Conservation (phyloP, 2,888 invertebrate species). For the Mythimna ferrago region DNA sequence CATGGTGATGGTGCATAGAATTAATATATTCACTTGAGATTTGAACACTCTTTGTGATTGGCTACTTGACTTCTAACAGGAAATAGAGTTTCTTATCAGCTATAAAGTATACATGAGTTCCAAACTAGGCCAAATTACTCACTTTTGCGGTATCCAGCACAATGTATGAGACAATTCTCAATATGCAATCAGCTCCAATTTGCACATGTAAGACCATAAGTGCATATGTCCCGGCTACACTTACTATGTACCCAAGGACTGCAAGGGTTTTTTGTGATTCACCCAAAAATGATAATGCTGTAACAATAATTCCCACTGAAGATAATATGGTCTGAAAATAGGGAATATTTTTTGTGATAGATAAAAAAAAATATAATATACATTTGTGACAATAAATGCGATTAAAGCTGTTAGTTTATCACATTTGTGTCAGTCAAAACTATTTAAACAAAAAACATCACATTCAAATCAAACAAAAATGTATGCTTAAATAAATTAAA, state of each 20-base stretch:
- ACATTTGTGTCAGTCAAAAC: not conserved
- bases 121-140: slow-evolving; percentile 58
- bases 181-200: slow-evolving; percentile 70
- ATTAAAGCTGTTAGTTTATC: not conserved
- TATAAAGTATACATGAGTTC: too few species aligned
- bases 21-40: not conserved
- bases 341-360: slow-evolving; percentile 59
- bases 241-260: slow-evolving; percentile 63
- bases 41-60: too few species aligned
- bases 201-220: slow-evolving; percentile 70
- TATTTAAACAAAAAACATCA: not conserved
- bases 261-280: slow-evolving; percentile 67
- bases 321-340: slow-evolving; percentile 83
- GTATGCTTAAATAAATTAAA: not conserved
- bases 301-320: slow-evolving; percentile 82
- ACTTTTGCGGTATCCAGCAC: slow-evolving; percentile 73
- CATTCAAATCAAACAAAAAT: not conserved
- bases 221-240: slow-evolving; percentile 65
- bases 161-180: slow-evolving; percentile 68
- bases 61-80: too few species aligned
- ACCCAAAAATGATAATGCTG: slow-evolving; percentile 73
- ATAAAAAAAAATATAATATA: slow-evolving; percentile 19
- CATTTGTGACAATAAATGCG: not conserved
- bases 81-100: too few species aligned
- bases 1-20: not conserved